Evolutionary conservation across 2,113 vertebrate species (phyloP), one percentile per base, ranked within the genome.

Genomic region (Carassius carassius): DNA sequence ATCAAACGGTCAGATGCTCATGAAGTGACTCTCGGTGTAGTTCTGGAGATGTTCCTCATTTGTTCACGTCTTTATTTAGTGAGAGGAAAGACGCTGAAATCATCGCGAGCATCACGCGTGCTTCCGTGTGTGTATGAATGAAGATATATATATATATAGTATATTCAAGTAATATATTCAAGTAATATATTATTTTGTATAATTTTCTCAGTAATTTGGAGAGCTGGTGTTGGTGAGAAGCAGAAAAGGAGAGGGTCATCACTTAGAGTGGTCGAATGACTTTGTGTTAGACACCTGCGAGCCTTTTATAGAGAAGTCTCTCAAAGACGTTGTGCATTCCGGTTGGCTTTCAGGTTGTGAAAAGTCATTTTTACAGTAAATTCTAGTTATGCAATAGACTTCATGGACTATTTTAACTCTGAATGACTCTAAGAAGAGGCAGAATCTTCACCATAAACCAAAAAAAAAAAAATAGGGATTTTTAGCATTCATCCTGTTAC

Each of bases 181-280:
- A 29, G 29, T 29, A 29, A 41, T 41, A 41, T 41, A 41, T 7
- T 41, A 41, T 29, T 41, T 37, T 37, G 2, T 37, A 37, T 37
- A 37, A 37, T 44, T 44, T 80, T 35, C 69, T 75, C 5, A 74
- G 82, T 54, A 84, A 75, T 87, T 86, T 82, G 17, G n/a, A 47
- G 19, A 21, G 29, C 32, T 51, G 25, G n/a, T 10, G 5, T 67
- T 73, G 25, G 25, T 80, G 21, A 16, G 41, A 83, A 37, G 25
- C 65, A 83, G 29, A 70, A 49, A 56, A 41, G 37, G 11, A 10
- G 49, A 80, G 51, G 70, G 29, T 54, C 60, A 54, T 10, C 60
- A 78, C 60, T 84, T 29, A 76, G 3, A 84, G 11, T 72, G 69
- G 25, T 49, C 32, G 69, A 78, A 69, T 79, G 63, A 19, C 35